A percentile compares a stretch with the other conserved stretches of the same genome.
These are phyloP conservation scores for Apeira syringaria DNA, from an alignment of 2,888 invertebrate species.

Conservation along the genomic window DNA sequence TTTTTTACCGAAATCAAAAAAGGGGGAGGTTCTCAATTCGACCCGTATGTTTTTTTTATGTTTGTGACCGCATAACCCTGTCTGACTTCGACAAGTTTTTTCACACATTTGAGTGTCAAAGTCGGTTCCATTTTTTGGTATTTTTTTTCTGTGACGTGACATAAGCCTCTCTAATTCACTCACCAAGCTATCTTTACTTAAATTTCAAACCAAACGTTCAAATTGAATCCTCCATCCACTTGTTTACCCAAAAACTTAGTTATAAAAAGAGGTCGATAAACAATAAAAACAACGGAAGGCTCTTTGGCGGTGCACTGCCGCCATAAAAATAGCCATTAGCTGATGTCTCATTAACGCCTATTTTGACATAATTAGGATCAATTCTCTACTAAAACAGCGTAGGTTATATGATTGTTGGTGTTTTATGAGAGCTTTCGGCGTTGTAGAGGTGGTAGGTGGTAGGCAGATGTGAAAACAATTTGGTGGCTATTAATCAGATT, in stretches of 20 bases:
- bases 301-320: conserved; percentile 68
- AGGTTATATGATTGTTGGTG: conserved; percentile 71
- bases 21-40: too few species aligned
- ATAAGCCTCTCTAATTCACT: too few species aligned
- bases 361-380: conserved; percentile 81
- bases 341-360: conserved; percentile 81
- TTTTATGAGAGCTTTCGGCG: conserved; percentile 26
- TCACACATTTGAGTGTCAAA: too few species aligned
- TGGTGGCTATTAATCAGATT: conserved; percentile 27
- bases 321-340: conserved; percentile 76
- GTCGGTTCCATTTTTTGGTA: too few species aligned
- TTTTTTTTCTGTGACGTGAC: too few species aligned
- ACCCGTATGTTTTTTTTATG: too few species aligned
- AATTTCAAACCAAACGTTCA: conserved; percentile 38
- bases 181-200: neutral
- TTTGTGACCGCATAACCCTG: too few species aligned
- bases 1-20: too few species aligned
- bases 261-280: conserved; percentile 67
- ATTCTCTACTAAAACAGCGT: conserved; percentile 60
- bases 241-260: conserved; percentile 78
- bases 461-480: conserved; percentile 23
- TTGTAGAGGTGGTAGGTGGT: conserved; percentile 1
- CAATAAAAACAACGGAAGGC: conserved; percentile 62
- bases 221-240: conserved; percentile 47
- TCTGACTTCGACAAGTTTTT: too few species aligned